A percentile compares a stretch with the other conserved stretches of the same genome.
Conservation (phyloP, 2,113 vertebrate species). For the Egretta garzetta region DNA sequence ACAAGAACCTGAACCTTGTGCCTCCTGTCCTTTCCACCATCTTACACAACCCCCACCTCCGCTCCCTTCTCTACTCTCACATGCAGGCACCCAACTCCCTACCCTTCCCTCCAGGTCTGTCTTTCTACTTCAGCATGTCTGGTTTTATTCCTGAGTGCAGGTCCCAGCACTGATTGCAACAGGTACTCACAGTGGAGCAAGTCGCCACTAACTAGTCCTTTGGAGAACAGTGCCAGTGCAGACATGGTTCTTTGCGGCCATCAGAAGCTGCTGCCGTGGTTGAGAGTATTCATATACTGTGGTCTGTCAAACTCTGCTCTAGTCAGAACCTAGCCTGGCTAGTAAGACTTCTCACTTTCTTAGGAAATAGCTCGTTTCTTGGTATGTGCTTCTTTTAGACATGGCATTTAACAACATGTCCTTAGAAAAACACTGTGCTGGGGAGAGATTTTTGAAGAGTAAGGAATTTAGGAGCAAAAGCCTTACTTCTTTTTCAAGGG, state of each 20-base stretch:
- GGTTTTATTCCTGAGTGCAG: not conserved
- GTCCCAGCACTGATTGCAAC: not conserved
- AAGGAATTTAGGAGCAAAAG: not conserved
- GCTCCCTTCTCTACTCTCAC: not conserved
- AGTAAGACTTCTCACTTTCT: not conserved
- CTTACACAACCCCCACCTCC: not conserved
- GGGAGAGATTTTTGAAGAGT: not conserved
- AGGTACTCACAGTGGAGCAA: not conserved
- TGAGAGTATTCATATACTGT: rapidly evolving
- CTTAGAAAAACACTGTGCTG: not conserved
- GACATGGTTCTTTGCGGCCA: not conserved
- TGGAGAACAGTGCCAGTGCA: not conserved
- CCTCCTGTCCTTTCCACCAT: not conserved
- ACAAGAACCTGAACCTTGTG: not conserved
- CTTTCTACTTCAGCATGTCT: not conserved
- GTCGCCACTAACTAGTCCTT: not conserved
- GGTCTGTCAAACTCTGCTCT: not conserved
- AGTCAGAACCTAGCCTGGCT: not conserved
- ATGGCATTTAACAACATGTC: rapidly evolving
- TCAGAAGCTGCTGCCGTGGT: not conserved
- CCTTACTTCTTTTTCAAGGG: not conserved
- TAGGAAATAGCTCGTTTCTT: not conserved
- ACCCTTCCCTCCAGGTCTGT: not conserved
- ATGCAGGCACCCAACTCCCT: not conserved
- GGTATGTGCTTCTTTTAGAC: not conserved